phyloP scores from a whole-genome alignment of 2,113 vertebrate species.

The Grantiella picta region DNA sequence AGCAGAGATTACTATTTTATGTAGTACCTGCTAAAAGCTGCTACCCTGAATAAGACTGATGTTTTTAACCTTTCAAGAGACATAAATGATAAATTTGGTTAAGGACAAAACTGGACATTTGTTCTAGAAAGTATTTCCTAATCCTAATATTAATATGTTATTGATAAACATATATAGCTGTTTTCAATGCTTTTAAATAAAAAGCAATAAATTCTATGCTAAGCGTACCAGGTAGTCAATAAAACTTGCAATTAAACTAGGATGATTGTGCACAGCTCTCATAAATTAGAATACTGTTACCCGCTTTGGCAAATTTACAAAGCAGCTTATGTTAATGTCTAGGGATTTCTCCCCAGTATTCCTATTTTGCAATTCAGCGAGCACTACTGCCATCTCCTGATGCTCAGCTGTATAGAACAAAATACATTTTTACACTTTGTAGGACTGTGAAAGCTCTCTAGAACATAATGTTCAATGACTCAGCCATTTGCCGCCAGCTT shows the following conservation, averaged over 20 bases:
- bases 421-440: neutral
- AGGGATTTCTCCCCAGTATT: neutral
- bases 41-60: neutral
- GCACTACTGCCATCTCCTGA: constrained; percentile 77
- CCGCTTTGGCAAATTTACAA: neutral
- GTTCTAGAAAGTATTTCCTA: neutral
- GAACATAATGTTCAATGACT: neutral
- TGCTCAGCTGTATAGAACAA: neutral
- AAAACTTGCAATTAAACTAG: neutral
- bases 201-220: neutral
- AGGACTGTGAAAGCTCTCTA: neutral
- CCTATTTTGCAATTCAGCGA: constrained; percentile 22
- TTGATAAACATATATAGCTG: neutral
- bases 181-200: neutral
- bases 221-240: neutral
- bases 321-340: neutral
- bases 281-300: neutral
- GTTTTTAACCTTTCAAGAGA: neutral
- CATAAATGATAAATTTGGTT: neutral
- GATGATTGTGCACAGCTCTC: neutral
- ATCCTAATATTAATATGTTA: neutral
- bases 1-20: neutral
- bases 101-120: neutral
- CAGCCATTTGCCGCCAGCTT: neutral
- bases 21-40: neutral